These are phyloP conservation scores for Papilio dardanus DNA, from an alignment of 1,140 invertebrate species.

Conservation along the genomic window DNA sequence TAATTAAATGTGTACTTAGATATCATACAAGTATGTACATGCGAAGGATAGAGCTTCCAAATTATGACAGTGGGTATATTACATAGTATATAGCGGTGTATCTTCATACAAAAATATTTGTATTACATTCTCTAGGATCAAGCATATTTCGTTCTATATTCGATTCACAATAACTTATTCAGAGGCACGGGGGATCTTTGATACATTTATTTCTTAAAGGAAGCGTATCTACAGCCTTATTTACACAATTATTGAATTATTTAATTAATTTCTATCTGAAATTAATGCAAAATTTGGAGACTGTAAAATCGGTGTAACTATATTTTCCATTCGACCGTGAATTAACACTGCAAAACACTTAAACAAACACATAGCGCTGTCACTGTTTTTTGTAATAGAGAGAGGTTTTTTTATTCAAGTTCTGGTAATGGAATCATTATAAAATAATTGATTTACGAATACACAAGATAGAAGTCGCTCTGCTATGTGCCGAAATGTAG, in stretches of 20 bases:
- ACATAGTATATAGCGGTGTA: neutral
- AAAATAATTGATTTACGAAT: slow-evolving; percentile 39
- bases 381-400: no score
- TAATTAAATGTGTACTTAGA: neutral
- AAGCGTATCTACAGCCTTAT: slow-evolving; percentile 8
- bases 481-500: slow-evolving; percentile 85
- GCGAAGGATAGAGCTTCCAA: slow-evolving; percentile 9
- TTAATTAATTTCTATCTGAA: no score
- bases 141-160: slow-evolving; percentile 30
- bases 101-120: slow-evolving; percentile 31
- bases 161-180: slow-evolving; percentile 2
- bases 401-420: no score
- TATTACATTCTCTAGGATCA: neutral
- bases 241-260: neutral
- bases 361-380: no score
- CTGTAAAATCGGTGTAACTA: no score
- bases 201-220: neutral
- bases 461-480: slow-evolving; percentile 68
- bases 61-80: no score
- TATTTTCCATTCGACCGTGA: no score
- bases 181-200: neutral
- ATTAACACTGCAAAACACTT: no score
- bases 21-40: slow-evolving; percentile 5
- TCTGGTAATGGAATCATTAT: no score
- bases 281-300: no score